These are phyloP conservation scores for Scalopus aquaticus DNA, from an alignment of 2,113 vertebrate species.

Conservation along the genomic window DNA sequence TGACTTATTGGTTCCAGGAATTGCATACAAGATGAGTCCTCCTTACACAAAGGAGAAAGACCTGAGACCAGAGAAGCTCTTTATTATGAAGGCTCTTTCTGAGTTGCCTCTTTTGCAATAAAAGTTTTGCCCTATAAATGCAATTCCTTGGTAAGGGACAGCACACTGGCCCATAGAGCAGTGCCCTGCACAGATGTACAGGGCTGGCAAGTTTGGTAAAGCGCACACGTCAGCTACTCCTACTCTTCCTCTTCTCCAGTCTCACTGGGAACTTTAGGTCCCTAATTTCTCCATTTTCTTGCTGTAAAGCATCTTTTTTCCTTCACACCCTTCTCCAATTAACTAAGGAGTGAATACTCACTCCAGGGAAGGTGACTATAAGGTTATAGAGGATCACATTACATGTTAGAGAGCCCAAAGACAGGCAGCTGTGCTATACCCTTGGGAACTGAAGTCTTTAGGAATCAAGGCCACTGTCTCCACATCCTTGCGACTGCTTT, in stretches of 20 bases:
- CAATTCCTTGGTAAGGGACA: not conserved
- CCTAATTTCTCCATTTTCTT: not conserved
- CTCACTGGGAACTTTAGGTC: not conserved
- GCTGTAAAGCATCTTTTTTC: not conserved
- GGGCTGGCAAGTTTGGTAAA: not conserved
- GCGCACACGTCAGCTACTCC: fast-evolving
- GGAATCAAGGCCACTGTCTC: not conserved
- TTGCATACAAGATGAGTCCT: not conserved
- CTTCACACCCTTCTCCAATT: not conserved
- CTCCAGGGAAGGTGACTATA: not conserved
- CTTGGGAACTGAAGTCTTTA: not conserved
- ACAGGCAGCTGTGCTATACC: not conserved
- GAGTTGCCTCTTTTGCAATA: not conserved
- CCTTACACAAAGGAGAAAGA: not conserved
- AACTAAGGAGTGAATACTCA: not conserved
- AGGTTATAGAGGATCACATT: not conserved
- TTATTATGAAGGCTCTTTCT: not conserved
- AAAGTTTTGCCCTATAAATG: not conserved
- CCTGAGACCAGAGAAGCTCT: not conserved
- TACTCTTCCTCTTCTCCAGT: not conserved
- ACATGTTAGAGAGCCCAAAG: not conserved
- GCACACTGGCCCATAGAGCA: not conserved
- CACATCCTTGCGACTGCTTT: not conserved
- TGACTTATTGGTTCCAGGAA: not conserved
- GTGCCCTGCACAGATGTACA: not conserved